Conservation (phyloP, 2,797 vertebrate genomes). For the Hemibagrus guttatus region DNA sequence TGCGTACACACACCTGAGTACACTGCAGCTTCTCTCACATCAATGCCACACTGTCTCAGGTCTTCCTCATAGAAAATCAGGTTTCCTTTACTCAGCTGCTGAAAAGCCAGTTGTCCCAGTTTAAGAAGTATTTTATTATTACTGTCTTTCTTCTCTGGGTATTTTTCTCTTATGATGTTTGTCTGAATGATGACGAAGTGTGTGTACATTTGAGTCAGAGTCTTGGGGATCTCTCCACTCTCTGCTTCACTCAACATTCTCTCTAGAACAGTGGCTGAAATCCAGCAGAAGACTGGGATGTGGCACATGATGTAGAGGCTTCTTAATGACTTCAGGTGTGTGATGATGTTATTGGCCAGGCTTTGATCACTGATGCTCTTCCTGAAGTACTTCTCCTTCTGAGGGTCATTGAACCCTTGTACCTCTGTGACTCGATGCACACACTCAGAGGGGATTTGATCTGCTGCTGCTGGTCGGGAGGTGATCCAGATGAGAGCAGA, state of each 20-base stretch:
- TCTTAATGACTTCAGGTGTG: background rate
- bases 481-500: no score
- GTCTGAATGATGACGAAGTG: background rate
- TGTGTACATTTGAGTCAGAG: constrained; percentile 43
- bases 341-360: background rate
- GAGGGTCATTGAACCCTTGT: constrained; percentile 16
- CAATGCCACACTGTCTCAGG: no score
- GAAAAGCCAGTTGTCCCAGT: constrained; percentile 4
- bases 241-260: background rate
- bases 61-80: no score
- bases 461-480: no score
- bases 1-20: no score
- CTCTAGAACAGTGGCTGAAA: constrained; percentile 30
- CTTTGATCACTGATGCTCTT: background rate
- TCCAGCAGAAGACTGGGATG: background rate
- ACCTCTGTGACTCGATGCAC: no score
- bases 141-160: background rate
- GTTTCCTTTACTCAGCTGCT: background rate
- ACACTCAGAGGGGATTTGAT: no score
- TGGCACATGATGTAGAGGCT: constrained; percentile 38
- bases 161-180: constrained; percentile 5
- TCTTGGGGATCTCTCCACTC: background rate
- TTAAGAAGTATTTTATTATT: constrained; percentile 20
- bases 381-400: constrained; percentile 16
- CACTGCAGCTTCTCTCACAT: no score